These are phyloP conservation scores for Entomobrya multifasciata DNA, from an alignment of 2,888 invertebrate genomes.

Conservation along the genomic window DNA sequence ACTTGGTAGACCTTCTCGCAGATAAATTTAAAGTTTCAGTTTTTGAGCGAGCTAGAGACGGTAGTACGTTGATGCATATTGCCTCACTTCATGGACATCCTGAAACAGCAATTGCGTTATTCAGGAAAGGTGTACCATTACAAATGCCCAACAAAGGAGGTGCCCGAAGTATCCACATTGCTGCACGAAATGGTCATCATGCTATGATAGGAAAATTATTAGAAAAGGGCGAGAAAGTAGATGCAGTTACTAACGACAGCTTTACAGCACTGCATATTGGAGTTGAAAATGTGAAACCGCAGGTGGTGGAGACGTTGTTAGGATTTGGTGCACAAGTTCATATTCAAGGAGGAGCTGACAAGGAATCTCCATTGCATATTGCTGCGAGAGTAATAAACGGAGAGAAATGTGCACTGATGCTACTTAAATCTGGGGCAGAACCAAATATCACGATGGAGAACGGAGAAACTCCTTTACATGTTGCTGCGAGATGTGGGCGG, in stretches of 20 bases:
- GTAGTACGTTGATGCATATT: constrained; percentile 98
- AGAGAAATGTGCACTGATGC: constrained; percentile 96
- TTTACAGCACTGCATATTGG: constrained; percentile 98
- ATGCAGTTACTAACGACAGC: constrained; percentile 97
- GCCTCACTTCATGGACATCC: constrained; percentile 98
- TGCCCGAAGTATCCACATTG: constrained; percentile 96
- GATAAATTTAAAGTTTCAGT: constrained; percentile 98
- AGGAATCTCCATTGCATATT: constrained; percentile 87
- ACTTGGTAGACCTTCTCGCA: constrained; percentile 92
- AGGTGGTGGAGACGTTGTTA: constrained; percentile 95
- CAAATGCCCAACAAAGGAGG: constrained; percentile 99
- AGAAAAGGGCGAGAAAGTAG: constrained; percentile 97
- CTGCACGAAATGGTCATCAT: constrained; percentile 95
- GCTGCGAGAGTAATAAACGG: constrained; percentile 95
- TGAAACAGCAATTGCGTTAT: constrained; percentile 98
- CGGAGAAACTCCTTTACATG: constrained; percentile 98
- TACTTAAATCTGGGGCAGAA: constrained; percentile 98
- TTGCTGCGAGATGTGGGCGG: constrained; percentile 89
- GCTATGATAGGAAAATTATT: constrained; percentile 97
- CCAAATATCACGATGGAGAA: constrained; percentile 97
- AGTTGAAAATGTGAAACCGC: constrained; percentile 95
- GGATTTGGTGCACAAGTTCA: constrained; percentile 99
- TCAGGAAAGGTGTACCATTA: constrained; percentile 98
- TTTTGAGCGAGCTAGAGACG: constrained; percentile 97
- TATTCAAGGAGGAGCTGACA: constrained; percentile 91